Evolutionary conservation across 2,113 vertebrate species (phyloP), one percentile per base, ranked within the genome.

Genomic region (Nothoprocta pentlandii): DNA sequence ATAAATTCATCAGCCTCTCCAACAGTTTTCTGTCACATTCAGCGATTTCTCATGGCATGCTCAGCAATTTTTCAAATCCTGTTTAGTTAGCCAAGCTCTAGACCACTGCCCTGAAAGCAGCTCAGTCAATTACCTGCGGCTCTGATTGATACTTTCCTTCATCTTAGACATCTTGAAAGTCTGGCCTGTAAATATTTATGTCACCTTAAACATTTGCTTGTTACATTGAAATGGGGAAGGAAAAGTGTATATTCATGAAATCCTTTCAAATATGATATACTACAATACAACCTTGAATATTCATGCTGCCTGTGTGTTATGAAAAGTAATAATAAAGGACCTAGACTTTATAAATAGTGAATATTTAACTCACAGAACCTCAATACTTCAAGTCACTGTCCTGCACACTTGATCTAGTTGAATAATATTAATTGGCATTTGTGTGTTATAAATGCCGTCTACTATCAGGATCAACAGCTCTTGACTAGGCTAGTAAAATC

Each of bases 401-500:
- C 0, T 0, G n/a, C 59, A 66, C 28, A 81, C 22, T 19, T 73
- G 44, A 80, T 74, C 69, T 67, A 66, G 74, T 56, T 67, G 22
- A 36, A 67, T 87, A 78, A 84, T 4, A 78, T 54, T 80, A 91
- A 89, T 62, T 70, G 69, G 84, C 70, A 93, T 67, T 80, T 79
- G 62, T 81, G 78, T 49, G 41, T 46, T 87, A 82, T 16, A 56
- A 93, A 70, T 23, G 54, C 59, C 87, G 64, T 56, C 78, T 59
- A 36, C 87, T 85, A 94, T n/a, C n/a, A 75, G 84, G 46, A 94
- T 21, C 89, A 92, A 87, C 73, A 89, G 61, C 54, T 16, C n/a
- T 91, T 89, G 42, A 39, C 61, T 86, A 30, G 77, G 28, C 44
- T 71, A 56, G 26, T 59, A 64, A 94, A 61, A 80, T 59, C 30